A percentile compares a stretch with the other conserved stretches of the same genome.
Evolutionary conservation across 2,797 vertebrate genomes (phyloP).

Genomic region (Coccyzus lansbergi): DNA sequence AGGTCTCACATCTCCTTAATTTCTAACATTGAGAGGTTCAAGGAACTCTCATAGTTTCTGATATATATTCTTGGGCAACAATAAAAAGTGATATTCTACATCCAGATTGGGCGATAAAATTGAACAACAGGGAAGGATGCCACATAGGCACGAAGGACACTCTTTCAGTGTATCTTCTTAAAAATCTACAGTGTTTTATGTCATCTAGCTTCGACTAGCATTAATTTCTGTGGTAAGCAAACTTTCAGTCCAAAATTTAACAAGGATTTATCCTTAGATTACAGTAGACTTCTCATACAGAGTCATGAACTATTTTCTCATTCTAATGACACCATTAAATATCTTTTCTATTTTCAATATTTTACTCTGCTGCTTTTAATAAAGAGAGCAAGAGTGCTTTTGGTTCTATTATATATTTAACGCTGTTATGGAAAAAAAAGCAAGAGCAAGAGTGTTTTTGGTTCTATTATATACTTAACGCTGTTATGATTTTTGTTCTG

Average conservation of each 20-base stretch:
- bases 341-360: not conserved
- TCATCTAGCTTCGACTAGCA: not conserved
- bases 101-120: not conserved
- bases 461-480: not conserved
- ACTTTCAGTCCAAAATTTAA: not conserved
- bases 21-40: not conserved
- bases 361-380: not conserved
- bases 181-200: not conserved
- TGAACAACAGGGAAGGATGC: not conserved
- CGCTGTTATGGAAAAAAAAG: not conserved
- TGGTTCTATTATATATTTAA: not conserved
- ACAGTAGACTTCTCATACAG: not conserved
- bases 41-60: not conserved
- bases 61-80: not conserved
- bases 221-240: not conserved
- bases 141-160: not conserved
- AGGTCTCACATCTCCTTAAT: not conserved
- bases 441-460: not conserved
- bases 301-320: not conserved
- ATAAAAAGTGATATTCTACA: not conserved
- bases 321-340: not conserved
- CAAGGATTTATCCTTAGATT: not conserved
- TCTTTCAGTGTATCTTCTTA: accelerated
- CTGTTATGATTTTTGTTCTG: not conserved
- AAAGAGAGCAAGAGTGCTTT: not conserved